A percentile compares a stretch with the other conserved stretches of the same genome.
These are phyloP conservation scores for Hippoglossus stenolepis DNA, from an alignment of 2,113 vertebrate species.

Conservation along the genomic window DNA sequence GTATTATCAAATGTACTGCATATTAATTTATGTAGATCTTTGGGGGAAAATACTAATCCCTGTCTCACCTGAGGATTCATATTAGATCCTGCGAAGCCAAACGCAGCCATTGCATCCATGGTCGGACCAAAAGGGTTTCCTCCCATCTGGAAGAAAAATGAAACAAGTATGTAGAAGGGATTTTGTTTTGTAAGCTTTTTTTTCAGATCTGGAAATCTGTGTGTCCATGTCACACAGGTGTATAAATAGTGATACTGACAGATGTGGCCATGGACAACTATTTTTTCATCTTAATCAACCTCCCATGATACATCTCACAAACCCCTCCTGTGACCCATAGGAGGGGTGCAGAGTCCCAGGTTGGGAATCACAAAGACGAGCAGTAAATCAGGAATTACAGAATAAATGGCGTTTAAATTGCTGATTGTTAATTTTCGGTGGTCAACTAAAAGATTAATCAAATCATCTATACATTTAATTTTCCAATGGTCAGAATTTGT, in stretches of 20 bases:
- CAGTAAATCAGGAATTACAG: not conserved
- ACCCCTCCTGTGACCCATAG: too few relatives aligned
- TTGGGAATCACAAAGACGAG: not conserved
- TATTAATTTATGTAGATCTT: not conserved
- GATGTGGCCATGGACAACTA: too few relatives aligned
- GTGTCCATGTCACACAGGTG: not conserved
- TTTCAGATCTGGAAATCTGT: not conserved
- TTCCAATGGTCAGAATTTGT: too few relatives aligned
- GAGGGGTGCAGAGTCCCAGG: too few relatives aligned
- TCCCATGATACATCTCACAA: too few relatives aligned
- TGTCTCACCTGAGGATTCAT: constrained; percentile 80
- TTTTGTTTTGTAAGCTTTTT: not conserved
- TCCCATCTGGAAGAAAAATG: constrained; percentile 66
- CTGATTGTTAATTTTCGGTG: too few relatives aligned
- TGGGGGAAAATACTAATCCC: not conserved
- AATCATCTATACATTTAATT: too few relatives aligned
- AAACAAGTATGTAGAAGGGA: not conserved
- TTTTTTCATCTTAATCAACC: too few relatives aligned
- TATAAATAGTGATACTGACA: not conserved
- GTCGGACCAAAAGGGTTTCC: constrained; percentile 74
- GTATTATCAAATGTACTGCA: not conserved
- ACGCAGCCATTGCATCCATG: constrained; percentile 79
- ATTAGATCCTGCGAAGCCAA: constrained; percentile 79
- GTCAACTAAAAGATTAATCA: not conserved
- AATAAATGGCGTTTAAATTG: not conserved